Base-by-base conservation (phyloP, 1,140 invertebrate genomes). In the Drosophila asahinai region DNA sequence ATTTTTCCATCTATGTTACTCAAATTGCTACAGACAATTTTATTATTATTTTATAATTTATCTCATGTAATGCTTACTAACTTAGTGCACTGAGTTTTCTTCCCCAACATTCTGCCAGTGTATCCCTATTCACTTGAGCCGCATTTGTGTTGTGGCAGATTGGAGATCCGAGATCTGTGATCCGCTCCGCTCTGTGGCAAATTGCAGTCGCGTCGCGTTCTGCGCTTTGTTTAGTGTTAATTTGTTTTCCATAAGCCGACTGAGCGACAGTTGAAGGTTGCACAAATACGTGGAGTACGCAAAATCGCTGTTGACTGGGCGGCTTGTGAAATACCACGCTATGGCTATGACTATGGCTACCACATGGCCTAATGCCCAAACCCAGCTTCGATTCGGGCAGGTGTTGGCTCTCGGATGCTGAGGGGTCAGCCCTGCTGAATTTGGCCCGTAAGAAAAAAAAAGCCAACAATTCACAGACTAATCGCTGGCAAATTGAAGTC, bases 251-350 rank as follows among this genome's bases (percentile, higher is more conserved):
- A 82, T 73, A 86, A 55, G 63, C 77, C 54, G 43, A 61, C 54
- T 51, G 65, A 76, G 81, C 70, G 86, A 90, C 86, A 89, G 61
- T 55, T 90, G 86, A 89, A 90, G 86, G 86, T 89, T 86, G 67
- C 67, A 59, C 60, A 83, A 68, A 86, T 80, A 83, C 80, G 71
- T 81, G 77, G 59, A 68, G 81, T 77, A 79, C 76, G 76, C 77
- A 64, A 78, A 79, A 79, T 59, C 52, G 43, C 43, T 71, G 83
- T 84, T 71, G 83, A 84, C 83, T 67, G 43, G 77, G 54, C 11
- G 55, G 61, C 30, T 76, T 77, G 38, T 77, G 61, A 55, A 66
- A 73, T 63, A 62, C 30, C 51, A 25, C 7, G n/a, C 49, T 17
- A 25, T 14, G 19, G 5, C 51, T 52, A 43, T 12, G 36, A 42